A percentile compares a stretch with the other conserved stretches of the same genome.
Evolutionary conservation across 2,113 vertebrate species (phyloP).

Genomic region (Tachysurus vachellii): DNA sequence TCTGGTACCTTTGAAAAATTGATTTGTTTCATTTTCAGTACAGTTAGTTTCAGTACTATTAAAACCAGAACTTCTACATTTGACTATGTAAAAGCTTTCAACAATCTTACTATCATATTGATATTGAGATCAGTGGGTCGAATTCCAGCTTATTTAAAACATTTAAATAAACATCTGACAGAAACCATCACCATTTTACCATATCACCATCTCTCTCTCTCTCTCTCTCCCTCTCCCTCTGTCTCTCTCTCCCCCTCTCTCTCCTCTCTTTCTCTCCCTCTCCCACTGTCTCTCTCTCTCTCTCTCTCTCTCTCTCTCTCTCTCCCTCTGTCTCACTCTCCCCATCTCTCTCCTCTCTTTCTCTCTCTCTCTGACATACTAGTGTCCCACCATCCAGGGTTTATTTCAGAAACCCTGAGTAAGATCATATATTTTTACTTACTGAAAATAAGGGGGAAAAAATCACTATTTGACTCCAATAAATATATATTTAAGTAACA

Average conservation of each 20-base stretch:
- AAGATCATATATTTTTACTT: background rate
- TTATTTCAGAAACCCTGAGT: background rate
- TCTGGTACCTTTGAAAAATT: background rate
- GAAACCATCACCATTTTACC: no score
- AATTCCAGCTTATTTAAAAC: background rate
- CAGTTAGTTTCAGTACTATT: background rate
- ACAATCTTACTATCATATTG: background rate
- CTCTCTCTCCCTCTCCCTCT: no score
- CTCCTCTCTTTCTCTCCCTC: no score
- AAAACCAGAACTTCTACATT: background rate
- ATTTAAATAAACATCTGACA: no score
- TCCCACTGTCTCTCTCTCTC: no score
- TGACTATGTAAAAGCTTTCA: background rate
- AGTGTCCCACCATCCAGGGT: background rate
- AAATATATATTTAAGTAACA: background rate
- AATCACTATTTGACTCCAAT: background rate
- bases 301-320: no score
- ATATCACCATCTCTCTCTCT: no score
- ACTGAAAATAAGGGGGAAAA: background rate
- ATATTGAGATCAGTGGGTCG: no score
- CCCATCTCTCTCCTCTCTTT: no score
- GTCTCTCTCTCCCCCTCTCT: no score
- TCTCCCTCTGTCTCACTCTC: no score
- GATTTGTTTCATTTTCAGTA: background rate
- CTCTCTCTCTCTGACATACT: background rate